A percentile compares a stretch with the other conserved stretches of the same genome.
Conservation (phyloP, 2,888 invertebrate species). For the Clepsis dumicolana region DNA sequence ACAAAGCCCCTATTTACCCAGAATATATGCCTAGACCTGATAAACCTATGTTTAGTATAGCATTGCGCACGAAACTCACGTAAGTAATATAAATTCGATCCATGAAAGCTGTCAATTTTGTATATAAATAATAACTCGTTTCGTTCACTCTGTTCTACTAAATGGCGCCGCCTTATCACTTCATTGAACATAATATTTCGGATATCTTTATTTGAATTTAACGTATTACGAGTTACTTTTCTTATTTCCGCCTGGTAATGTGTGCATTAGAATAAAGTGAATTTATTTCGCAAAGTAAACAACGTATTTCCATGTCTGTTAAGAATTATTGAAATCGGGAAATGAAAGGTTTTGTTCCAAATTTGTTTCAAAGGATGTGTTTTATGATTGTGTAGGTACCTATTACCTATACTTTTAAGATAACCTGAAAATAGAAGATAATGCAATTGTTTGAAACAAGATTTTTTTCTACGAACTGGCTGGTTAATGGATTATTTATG, state of each 20-base stretch:
- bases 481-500: too few relatives aligned
- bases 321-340: too few relatives aligned
- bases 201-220: conserved; percentile 1
- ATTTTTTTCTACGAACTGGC: too few relatives aligned
- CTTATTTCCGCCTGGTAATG: neutral
- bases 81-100: conserved; percentile 8
- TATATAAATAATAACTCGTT: conserved; percentile 10
- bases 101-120: conserved; percentile 1
- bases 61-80: neutral
- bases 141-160: neutral
- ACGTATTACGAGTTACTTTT: neutral
- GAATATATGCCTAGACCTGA: too few relatives aligned
- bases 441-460: too few relatives aligned
- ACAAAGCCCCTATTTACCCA: too few relatives aligned
- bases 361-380: too few relatives aligned
- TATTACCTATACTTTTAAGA: too few relatives aligned
- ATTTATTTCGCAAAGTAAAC: neutral
- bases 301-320: neutral
- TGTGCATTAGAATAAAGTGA: neutral
- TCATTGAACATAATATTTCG: conserved; percentile 11
- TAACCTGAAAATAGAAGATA: too few relatives aligned
- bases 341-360: too few relatives aligned
- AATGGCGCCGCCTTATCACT: neutral
- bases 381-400: too few relatives aligned
- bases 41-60: too few relatives aligned